Evolutionary conservation across 2,797 vertebrate species (phyloP).

Genomic region (Hirundo rustica): DNA sequence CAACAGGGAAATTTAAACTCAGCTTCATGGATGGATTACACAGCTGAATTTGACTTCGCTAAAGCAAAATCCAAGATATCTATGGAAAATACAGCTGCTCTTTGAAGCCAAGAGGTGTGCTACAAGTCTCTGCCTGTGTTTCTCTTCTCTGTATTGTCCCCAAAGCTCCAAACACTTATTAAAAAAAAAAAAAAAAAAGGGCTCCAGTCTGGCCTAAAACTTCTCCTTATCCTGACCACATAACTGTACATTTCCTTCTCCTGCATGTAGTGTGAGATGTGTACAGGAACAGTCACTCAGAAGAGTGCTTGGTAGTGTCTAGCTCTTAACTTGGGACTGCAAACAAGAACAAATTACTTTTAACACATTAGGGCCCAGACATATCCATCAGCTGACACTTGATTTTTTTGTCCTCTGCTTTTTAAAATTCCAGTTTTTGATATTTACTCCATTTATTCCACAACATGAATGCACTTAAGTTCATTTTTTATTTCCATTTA

Average conservation of each 20-base stretch:
- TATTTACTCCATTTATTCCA: not conserved
- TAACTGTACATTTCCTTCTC: not conserved
- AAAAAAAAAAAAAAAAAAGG: not conserved
- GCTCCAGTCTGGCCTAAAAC: not conserved
- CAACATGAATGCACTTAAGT: not conserved
- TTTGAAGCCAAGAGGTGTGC: not conserved
- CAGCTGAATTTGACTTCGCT: not conserved
- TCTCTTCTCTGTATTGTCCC: too few species aligned
- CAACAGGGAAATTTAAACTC: not conserved
- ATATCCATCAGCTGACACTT: not conserved
- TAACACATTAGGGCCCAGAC: not conserved
- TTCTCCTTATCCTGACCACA: not conserved
- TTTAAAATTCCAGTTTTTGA: not conserved
- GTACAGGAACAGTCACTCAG: not conserved
- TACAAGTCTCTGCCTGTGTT: not conserved
- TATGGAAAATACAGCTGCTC: rapidly evolving
- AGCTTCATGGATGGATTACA: not conserved
- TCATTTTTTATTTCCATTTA: not conserved
- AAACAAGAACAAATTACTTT: not conserved
- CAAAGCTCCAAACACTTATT: not conserved
- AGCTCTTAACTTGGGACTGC: not conserved
- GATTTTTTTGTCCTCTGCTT: not conserved
- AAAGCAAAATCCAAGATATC: not conserved
- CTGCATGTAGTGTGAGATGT: not conserved
- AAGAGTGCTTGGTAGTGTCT: not conserved